These are phyloP conservation scores for Zoanthus gigantus DNA, from an alignment of 92 coral and sea anemone species.

Conservation along the genomic window DNA sequence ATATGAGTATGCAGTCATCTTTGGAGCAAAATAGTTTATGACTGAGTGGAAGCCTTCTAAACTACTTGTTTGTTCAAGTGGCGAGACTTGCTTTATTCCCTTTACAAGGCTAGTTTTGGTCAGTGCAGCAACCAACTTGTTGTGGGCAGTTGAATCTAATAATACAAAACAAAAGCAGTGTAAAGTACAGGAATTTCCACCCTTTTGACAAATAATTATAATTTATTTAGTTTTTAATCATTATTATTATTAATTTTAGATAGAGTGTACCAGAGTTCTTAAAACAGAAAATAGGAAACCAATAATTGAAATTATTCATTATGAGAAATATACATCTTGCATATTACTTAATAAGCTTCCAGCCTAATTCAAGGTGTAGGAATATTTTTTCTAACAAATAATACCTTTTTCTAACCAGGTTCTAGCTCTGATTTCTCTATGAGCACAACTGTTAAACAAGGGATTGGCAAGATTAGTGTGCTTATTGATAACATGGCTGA, in stretches of 20 bases:
- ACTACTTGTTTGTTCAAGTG: constrained; percentile 9
- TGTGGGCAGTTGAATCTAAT: background rate
- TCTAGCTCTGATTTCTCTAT: background rate
- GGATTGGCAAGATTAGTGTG: background rate
- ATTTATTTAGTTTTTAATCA: no score
- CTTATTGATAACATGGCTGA: constrained; percentile 3
- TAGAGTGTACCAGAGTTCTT: no score
- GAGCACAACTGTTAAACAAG: constrained; percentile 3
- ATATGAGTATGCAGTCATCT: background rate
- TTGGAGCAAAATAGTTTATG: background rate
- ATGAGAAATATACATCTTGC: background rate
- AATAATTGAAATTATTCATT: no score
- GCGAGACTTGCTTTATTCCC: constrained; percentile 7
- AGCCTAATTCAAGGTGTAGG: background rate
- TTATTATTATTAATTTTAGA: no score
- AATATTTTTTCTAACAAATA: background rate
- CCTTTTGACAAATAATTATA: no score
- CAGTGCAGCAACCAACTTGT: background rate
- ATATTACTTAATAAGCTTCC: background rate
- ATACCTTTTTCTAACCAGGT: constrained; percentile 9
- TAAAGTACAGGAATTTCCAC: background rate
- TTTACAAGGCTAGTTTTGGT: background rate
- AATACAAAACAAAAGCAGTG: background rate
- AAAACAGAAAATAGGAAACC: no score
- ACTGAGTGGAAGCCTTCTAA: background rate